A percentile compares a stretch with the other conserved stretches of the same genome.
Evolutionary conservation across 2,113 vertebrate species (phyloP).

Genomic region (Bettongia penicillata): DNA sequence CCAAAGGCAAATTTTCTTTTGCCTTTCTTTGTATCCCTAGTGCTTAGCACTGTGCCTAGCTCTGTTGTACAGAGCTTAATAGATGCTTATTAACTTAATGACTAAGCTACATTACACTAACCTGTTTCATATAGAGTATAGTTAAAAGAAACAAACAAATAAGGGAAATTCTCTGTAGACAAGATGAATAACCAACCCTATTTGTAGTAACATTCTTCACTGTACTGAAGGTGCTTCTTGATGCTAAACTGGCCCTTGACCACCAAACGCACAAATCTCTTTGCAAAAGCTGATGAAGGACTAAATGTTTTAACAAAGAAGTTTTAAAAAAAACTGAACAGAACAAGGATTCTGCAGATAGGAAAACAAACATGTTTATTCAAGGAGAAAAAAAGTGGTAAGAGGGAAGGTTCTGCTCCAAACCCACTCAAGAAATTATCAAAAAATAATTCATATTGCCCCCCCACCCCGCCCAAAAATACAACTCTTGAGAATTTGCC

Average conservation of each 20-base stretch:
- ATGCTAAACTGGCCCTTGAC: background rate
- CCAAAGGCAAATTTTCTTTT: background rate
- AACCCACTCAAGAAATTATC: constrained; percentile 11
- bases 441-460: constrained; percentile 12
- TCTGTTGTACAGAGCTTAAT: background rate
- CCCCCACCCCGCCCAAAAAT: background rate
- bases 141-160: background rate
- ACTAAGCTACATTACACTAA: background rate
- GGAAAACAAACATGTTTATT: background rate
- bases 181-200: background rate
- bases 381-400: constrained; percentile 16
- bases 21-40: background rate
- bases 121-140: background rate
- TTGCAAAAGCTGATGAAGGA: background rate
- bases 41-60: background rate
- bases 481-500: background rate
- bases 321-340: background rate
- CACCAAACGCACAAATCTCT: background rate
- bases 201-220: background rate
- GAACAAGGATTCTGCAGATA: background rate
- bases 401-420: background rate
- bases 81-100: background rate
- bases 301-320: background rate
- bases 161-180: background rate
- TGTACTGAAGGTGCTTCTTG: background rate